Base-by-base conservation (phyloP, 1,140 invertebrate genomes). In the Zaprionus vittiger region DNA sequence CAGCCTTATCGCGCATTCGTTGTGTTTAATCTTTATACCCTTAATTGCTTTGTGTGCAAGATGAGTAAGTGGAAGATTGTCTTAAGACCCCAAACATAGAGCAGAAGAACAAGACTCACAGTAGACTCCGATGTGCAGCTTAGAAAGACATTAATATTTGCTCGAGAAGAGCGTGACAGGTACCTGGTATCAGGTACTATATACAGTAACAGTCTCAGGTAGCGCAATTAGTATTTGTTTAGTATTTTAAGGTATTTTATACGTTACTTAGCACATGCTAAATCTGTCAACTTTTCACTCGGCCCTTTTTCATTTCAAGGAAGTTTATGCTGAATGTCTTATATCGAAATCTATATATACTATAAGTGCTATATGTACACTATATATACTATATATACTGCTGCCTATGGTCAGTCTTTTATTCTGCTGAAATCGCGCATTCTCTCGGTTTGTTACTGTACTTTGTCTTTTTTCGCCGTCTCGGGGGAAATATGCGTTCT, bases 401-500 rank as follows among this genome's bases (percentile, higher is more conserved):
- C 56, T 22, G 31, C 22, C 28, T 56, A 6, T 74, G 72, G 72
- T 69, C 72, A 74, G 57, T 34, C 15, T 26, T 49, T 65, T 57
- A 34, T 61, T 44, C 49, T 61, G 64, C 57, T 74, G 64, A 61
- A 66, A 54, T 26, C 52, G 57, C 57, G 9, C 20, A 7, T 57
- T 61, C 20, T 72, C 14, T 72, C 14, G n/a, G 28, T 52, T 59
- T 20, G 28, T 52, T 34, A 34, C 4, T 49, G 37, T 7, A 17
- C 59, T 68, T 83, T 80, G 68, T 81, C 72, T 71, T 54, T 56
- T 60, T 49, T 34, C 28, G 64, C n/a, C 41, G 49, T 55, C 63
- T 73, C 37, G 57, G 70, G 37, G 57, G 61, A 22, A 75, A 71
- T 73, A 55, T 77, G 79, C 24, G 34, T 69, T 59, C 78, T 91